A percentile compares a stretch with the other conserved stretches of the same genome.
These are phyloP conservation scores for Eulemur mongoz DNA, from an alignment of 2,797 vertebrate genomes.

Conservation along the genomic window DNA sequence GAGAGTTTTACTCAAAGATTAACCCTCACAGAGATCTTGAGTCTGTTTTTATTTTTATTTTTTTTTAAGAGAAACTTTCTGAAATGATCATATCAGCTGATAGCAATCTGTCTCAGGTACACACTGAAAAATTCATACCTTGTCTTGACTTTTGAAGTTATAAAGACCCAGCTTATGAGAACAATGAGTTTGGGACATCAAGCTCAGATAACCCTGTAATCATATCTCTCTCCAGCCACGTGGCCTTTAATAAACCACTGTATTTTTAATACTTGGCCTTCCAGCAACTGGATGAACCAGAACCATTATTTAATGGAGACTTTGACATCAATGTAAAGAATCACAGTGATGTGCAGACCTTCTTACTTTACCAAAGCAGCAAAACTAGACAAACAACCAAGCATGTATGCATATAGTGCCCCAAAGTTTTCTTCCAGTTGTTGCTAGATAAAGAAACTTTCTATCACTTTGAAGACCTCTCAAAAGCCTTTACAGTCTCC, in stretches of 20 bases:
- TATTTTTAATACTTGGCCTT: not conserved
- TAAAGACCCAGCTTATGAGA: not conserved
- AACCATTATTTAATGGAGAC: not conserved
- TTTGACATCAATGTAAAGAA: too few relatives aligned
- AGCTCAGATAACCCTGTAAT: constrained; percentile 12
- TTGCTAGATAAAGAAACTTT: not conserved
- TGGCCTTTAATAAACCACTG: not conserved
- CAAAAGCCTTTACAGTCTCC: not conserved
- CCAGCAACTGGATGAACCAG: not conserved
- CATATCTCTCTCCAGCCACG: not conserved
- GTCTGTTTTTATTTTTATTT: not conserved
- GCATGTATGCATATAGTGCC: not conserved
- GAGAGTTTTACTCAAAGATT: constrained; percentile 39
- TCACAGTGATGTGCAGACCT: not conserved
- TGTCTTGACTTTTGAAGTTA: not conserved
- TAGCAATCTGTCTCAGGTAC: not conserved
- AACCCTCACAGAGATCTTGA: constrained; percentile 5
- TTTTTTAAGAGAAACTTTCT: not conserved
- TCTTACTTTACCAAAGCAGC: not conserved
- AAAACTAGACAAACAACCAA: not conserved
- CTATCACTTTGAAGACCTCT: not conserved
- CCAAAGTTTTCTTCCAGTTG: not conserved
- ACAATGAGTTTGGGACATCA: constrained; percentile 22
- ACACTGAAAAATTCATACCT: not conserved
- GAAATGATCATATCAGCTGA: not conserved